Evolutionary conservation across 2,113 vertebrate species (phyloP).

Genomic region (Calyptommatus sinebrachiatus): DNA sequence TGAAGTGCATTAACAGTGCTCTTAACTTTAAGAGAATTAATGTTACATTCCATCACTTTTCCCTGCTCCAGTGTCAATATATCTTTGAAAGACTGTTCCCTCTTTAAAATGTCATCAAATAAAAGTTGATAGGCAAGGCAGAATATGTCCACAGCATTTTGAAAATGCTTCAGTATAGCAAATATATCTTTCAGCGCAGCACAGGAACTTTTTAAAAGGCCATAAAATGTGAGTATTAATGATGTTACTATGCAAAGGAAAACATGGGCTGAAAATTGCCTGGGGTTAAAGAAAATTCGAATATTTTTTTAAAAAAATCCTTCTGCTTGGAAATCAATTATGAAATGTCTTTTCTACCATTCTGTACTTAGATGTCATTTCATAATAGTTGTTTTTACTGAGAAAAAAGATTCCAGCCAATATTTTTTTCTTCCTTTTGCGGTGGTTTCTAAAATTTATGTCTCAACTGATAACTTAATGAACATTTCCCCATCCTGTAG

Average conservation of each 20-base stretch:
- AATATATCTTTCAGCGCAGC: background rate
- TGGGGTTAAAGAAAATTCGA: background rate
- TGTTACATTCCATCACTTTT: no score
- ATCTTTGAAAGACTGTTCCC: background rate
- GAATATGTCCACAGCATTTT: constrained; percentile 5
- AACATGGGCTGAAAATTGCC: background rate
- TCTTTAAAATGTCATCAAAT: constrained; percentile 10
- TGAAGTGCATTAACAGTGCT: no score
- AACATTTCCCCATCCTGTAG: background rate
- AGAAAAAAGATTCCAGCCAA: background rate
- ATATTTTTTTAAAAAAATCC: background rate
- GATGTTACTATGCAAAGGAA: background rate
- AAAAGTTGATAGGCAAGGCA: background rate
- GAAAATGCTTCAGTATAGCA: background rate
- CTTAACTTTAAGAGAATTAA: no score
- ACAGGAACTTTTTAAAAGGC: background rate
- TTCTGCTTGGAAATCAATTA: background rate
- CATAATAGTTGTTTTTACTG: constrained; percentile 1
- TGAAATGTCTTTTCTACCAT: background rate
- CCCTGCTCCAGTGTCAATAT: background rate
- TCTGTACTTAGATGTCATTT: background rate
- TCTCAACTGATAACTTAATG: constrained; percentile 12
- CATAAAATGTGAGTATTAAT: background rate
- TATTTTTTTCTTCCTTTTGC: background rate
- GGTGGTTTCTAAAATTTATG: background rate